Evolutionary conservation across 1,140 invertebrate genomes (phyloP), one percentile per base, ranked within the genome.

Genomic region (Lepidotrigona ventralis): DNA sequence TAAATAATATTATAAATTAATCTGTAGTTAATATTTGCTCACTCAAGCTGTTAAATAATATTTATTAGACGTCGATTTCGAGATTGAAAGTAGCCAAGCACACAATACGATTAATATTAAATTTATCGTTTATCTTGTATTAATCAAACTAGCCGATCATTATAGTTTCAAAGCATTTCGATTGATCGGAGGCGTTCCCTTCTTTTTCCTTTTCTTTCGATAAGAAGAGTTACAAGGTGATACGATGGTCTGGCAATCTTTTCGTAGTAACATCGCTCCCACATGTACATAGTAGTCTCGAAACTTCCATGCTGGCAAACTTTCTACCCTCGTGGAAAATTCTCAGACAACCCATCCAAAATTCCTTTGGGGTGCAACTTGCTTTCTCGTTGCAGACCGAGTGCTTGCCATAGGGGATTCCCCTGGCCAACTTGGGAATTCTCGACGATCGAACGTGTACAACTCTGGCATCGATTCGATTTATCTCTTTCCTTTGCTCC

Each of bases 361-460:
- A 83, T 83, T 79, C 81, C 76, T 64, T 29, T 19, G 68, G 58
- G 51, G 11, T 15, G 46, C 33, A 58, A 82, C 19, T 69, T 74
- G 70, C 26, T 66, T 75, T 4, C 23, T 68, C 72, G 71, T 26
- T 17, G 23, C 39, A 23, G 56, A 51, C 63, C 73, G 63, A 51
- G 74, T 46, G 56, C 33, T 39, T 83, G 75, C 64, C 76, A 17
- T 39, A 64, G 68, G 39, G 81, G 72, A 79, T 83, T 71, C 23
- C 54, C 56, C 17, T 21, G 6, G 51, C 11, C n/a, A 29, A 63
- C 75, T 83, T 56, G 21, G 23, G 17, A 83, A 83, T 78, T 63
- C 71, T 15, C 56, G 8, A 71, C 39, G 9, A 53, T 2, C 26
- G 19, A 5, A 17, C n/a, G 58, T n/a, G 12, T 12, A 12, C 1